Base-by-base conservation (phyloP, 2,113 vertebrate genomes). In the Nothocercus julius region DNA sequence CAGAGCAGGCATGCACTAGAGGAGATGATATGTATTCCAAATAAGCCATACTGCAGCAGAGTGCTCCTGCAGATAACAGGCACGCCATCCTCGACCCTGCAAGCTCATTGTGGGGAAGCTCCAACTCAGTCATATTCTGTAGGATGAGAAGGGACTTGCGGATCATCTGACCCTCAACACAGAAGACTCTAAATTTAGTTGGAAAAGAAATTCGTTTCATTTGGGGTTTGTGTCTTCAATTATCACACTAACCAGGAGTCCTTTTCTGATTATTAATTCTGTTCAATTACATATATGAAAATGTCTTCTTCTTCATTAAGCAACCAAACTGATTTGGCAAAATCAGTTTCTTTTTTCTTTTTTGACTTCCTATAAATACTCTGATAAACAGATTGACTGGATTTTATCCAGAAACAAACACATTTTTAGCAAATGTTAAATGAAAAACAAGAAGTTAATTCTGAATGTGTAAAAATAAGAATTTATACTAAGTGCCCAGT, bases 281-380 rank as follows among this genome's bases (percentile, higher is more conserved):
- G 11, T 22, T 34, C 45, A 91, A 93, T 75, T 81, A 77, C 2
- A 72, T 54, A 30, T 47, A 90, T 11, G 40, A 86, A 77, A 86
- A 83, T 75, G 90, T 51, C 77, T 90, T 66, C 79, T 25, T n/a
- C 82, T 84, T 79, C 64, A 92, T 59, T 54, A 95, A 92, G 87
- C 0, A 0, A 9, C 36, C 40, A 34, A 62, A 78, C 51, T 77
- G n/a, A 90, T 83, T 91, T 84, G 51, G 76, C 10, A 27, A 49
- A 3, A 2, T 40, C 40, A 56, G 7, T 40, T 78, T 68, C 36
- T 78, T 58, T 47, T 67, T 64, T 6, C 47, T 85, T 28, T 44
- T 70, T 68, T 61, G 7, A 36, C 53, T 87, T 89, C 24, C 63
- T 58, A 30, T 17, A 69, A 89, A 49, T 32, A 53, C 24, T 75